Percentiles rank a stretch among this genome's conserved stretches.
phyloP scores from a whole-genome alignment of 1,140 invertebrate species.

The Planococcus citri region DNA sequence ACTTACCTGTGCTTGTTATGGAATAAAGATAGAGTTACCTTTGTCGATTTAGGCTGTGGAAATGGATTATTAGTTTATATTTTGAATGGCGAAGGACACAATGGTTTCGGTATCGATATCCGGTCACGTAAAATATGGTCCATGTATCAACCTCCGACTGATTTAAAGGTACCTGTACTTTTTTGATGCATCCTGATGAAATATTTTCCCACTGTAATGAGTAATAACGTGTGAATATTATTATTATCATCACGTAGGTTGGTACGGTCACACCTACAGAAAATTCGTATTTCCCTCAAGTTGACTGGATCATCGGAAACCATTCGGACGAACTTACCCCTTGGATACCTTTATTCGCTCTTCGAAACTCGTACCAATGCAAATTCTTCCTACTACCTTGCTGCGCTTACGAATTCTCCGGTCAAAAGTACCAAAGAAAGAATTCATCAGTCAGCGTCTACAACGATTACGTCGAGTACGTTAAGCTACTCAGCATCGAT shows the following conservation, averaged over 20 bases:
- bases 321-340: slow-evolving; percentile 97
- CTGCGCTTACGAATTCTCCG: slow-evolving; percentile 82
- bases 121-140: slow-evolving; percentile 83
- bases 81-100: slow-evolving; percentile 65
- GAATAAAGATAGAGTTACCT: slow-evolving; percentile 48
- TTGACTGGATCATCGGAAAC: slow-evolving; percentile 94
- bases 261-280: slow-evolving; percentile 54
- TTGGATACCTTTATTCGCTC: slow-evolving; percentile 90
- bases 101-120: slow-evolving; percentile 82
- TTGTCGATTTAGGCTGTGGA: slow-evolving; percentile 92
- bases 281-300: slow-evolving; percentile 53
- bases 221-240: not conserved
- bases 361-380: slow-evolving; percentile 50
- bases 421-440: slow-evolving; percentile 61
- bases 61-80: slow-evolving; percentile 91
- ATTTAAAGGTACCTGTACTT: slow-evolving; percentile 36
- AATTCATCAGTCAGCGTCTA: slow-evolving; percentile 61
- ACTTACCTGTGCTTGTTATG: slow-evolving; percentile 76
- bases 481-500: slow-evolving; percentile 48
- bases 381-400: slow-evolving; percentile 88
- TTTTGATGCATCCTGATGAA: not conserved
- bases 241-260: not conserved
- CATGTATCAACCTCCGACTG: slow-evolving; percentile 44
- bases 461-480: slow-evolving; percentile 68
- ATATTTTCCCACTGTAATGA: no score